phyloP scores from a whole-genome alignment of 2,888 invertebrate species.

The Quadroppia sp. region DNA sequence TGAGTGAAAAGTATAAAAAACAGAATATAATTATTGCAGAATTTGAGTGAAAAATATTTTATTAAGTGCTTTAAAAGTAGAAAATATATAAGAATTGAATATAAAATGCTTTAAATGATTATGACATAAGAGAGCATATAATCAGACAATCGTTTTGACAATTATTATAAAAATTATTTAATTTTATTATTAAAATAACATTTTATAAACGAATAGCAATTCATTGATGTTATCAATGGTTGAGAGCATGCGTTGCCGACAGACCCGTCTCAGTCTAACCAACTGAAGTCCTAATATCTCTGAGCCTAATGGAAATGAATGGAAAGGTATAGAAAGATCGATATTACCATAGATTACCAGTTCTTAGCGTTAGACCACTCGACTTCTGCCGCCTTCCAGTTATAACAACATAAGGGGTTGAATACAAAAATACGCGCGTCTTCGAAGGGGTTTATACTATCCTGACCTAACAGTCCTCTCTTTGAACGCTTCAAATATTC shows the following conservation, averaged over 20 bases:
- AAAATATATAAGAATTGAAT: no score
- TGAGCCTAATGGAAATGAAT: not conserved
- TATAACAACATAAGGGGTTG: slow-evolving; percentile 27
- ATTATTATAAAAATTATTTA: no score
- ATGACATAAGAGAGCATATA: no score
- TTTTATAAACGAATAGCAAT: no score
- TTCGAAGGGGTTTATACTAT: slow-evolving; percentile 28
- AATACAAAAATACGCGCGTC: slow-evolving; percentile 9
- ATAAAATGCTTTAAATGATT: no score
- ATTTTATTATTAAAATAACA: no score
- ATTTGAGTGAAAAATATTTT: no score
- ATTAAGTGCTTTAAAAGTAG: no score
- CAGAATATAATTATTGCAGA: no score
- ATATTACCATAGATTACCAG: not conserved
- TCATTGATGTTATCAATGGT: no score
- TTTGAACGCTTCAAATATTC: not conserved
- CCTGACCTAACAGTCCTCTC: slow-evolving; percentile 23
- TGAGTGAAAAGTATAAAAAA: no score
- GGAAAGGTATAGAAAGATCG: not conserved
- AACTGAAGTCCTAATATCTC: slow-evolving; percentile 22
- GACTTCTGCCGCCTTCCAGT: slow-evolving; percentile 22
- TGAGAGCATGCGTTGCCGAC: slow-evolving; percentile 17
- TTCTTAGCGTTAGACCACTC: slow-evolving; percentile 29
- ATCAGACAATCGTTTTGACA: no score
- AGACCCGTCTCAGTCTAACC: not conserved